phyloP scores from a whole-genome alignment of 2,113 vertebrate species.

The Pan troglodytes region NHGRI_mPanTro3-v2.1_pri NC_072414.2:32754501-32755000 shows the following conservation, averaged over 20 bases:
- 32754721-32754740: conserved; percentile 56
- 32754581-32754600: background rate
- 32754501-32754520: background rate
- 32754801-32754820: conserved; percentile 4
- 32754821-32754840: background rate
- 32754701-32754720: conserved; percentile 61
- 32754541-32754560: background rate
- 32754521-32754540: background rate
- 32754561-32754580: background rate
- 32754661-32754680: conserved; percentile 47
- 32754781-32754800: conserved; percentile 45
- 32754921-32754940: background rate
- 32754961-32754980: background rate
- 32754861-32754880: background rate
- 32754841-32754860: background rate
- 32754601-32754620: conserved; percentile 49
- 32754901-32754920: conserved; percentile 7
- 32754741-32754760: conserved; percentile 53
- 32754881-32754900: background rate
- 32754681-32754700: conserved; percentile 67
- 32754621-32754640: conserved; percentile 24
- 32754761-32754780: conserved; percentile 61
- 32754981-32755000: background rate
- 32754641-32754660: conserved; percentile 45
- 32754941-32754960: background rate